Evolutionary conservation across 2,888 invertebrate genomes (phyloP), one percentile per base, ranked within the genome.

Genomic region (Lacanobia wlatinum): DNA sequence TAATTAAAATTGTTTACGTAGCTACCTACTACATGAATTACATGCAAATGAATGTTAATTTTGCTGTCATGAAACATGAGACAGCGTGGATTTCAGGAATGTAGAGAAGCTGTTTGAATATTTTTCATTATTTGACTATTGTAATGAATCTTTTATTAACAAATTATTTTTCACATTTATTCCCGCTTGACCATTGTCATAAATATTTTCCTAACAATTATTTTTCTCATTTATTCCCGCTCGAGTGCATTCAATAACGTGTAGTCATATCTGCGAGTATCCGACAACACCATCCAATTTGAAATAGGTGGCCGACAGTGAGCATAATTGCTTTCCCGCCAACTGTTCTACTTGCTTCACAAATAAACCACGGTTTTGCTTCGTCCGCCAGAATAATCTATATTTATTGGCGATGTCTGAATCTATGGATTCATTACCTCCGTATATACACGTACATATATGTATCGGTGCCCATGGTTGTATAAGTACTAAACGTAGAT

Each of bases 251-350:
- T 84, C 68, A 76, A 80, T 84, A 76, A 73, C 56, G 52, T 58
- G 59, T 73, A n/a, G n/a, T n/a, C n/a, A 80, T 80, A 73, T 77
- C 73, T 68, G 61, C 70, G 60, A 60, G 62, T 52, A 56, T 70
- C 72, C 66, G 56, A 72, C 76, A 77, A 73, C 75, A 76, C 70
- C 70, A 65, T 70, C 65, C 70, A 70, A 85, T 70, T 85, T 65
- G 76, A 66, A 78, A 67, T 79, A 77, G 73, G 81, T 75, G 53
- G 65, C 66, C 71, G 76, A 74, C 85, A 63, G 75, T 72, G 79
- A 75, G 63, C 65, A 70, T 85, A 81, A 83, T 85, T 81, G 85
- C 74, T 85, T 81, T 79, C 76, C 76, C 70, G 63, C 67, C 78
- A 78, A 78, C 76, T 81, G 74, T 81, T 77, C 78, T 78, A 78